A percentile compares a stretch with the other conserved stretches of the same genome.
Conservation (phyloP, 2,888 invertebrate genomes). For the Spilosoma lubricipeda region DNA sequence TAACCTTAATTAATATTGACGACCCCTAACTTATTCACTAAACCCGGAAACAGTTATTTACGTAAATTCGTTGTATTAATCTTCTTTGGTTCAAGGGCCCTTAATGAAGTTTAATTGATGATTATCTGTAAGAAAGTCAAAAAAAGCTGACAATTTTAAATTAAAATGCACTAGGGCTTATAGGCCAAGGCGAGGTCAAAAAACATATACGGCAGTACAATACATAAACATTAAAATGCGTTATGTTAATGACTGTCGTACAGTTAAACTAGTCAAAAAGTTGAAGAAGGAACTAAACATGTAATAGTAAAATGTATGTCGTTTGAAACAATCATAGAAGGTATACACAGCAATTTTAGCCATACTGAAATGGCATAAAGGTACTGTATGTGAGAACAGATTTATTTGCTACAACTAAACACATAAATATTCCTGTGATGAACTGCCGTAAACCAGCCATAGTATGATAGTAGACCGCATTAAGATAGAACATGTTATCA, state of each 20-base stretch:
- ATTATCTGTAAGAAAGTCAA: not conserved
- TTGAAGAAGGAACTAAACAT: not conserved
- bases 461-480: no score
- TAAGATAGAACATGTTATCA: not conserved
- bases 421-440: no score
- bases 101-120: not conserved
- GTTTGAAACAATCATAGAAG: no score
- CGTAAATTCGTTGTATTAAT: constrained; percentile 2
- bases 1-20: constrained; percentile 22
- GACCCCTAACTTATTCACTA: constrained; percentile 20
- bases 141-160: not conserved
- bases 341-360: no score
- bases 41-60: constrained; percentile 10
- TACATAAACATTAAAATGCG: not conserved
- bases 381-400: no score
- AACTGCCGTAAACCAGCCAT: no score
- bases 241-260: not conserved
- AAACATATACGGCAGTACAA: not conserved
- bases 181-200: not conserved
- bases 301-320: not conserved
- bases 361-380: no score
- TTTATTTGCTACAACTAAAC: no score
- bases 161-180: not conserved
- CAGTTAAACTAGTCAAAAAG: not conserved
- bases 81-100: not conserved